A percentile compares a stretch with the other conserved stretches of the same genome.
Evolutionary conservation across 2,888 invertebrate species (phyloP).

Genomic region (Agrochola circellaris): DNA sequence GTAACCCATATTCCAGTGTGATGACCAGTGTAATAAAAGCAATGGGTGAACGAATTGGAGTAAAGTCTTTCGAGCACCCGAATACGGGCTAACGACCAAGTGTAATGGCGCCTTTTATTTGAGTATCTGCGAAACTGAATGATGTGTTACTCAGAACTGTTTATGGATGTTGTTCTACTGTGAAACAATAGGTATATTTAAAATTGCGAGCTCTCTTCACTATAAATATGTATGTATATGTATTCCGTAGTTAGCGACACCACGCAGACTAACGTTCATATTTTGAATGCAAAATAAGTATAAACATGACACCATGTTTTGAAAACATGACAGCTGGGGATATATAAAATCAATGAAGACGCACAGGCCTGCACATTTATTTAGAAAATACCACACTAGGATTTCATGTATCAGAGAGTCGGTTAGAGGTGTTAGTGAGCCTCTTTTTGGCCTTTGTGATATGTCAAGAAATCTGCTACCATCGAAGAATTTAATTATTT

Average conservation of each 20-base stretch:
- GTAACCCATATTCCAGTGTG: neutral
- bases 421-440: too few species aligned
- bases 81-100: too few species aligned
- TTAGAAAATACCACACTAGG: too few species aligned
- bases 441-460: too few species aligned
- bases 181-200: conserved; percentile 21
- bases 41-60: neutral
- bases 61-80: neutral
- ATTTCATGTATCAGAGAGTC: too few species aligned
- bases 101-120: neutral
- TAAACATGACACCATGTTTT: conserved; percentile 40
- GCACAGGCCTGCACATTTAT: too few species aligned
- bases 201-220: neutral
- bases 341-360: conserved; percentile 11
- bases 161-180: neutral
- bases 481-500: too few species aligned
- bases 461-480: too few species aligned
- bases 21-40: neutral
- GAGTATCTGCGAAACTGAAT: neutral
- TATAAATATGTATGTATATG: neutral
- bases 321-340: conserved; percentile 21
- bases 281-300: conserved; percentile 39
- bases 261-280: conserved; percentile 20
- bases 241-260: neutral
- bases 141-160: neutral